These are phyloP conservation scores for Mythimna loreyi DNA, from an alignment of 2,888 invertebrate species.

Conservation along the genomic window DNA sequence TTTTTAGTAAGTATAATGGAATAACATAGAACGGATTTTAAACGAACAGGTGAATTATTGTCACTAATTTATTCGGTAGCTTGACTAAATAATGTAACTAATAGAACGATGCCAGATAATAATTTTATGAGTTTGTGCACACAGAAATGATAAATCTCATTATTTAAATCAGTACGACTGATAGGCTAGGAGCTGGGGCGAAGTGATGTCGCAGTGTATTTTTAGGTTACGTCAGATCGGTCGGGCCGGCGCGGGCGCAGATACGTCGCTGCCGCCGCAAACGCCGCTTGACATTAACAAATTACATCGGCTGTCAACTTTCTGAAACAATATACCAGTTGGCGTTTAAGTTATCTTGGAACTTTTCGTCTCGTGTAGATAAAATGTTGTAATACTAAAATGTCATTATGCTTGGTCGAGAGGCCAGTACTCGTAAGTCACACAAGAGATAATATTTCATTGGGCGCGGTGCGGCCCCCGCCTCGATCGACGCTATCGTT, in stretches of 20 bases:
- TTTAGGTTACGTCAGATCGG: constrained; percentile 82
- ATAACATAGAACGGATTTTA: constrained; percentile 74
- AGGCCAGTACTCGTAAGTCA: constrained; percentile 84
- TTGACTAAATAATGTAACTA: constrained; percentile 78
- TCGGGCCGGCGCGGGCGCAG: constrained; percentile 68
- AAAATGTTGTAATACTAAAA: constrained; percentile 90
- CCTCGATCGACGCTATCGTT: constrained; percentile 78
- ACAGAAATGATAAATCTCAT: constrained; percentile 83
- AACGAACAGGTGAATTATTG: constrained; percentile 81
- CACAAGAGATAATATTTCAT: constrained; percentile 85
- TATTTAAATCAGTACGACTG: constrained; percentile 82
- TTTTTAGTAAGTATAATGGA: constrained; percentile 76
- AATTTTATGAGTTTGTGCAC: constrained; percentile 76
- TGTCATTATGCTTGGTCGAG: constrained; percentile 87
- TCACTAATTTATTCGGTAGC: constrained; percentile 80
- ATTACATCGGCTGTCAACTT: constrained; percentile 88
- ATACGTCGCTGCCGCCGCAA: constrained; percentile 72
- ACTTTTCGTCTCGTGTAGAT: constrained; percentile 89
- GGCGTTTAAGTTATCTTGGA: constrained; percentile 89
- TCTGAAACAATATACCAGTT: constrained; percentile 90
- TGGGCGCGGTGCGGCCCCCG: constrained; percentile 75
- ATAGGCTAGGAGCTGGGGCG: constrained; percentile 74
- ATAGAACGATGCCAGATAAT: constrained; percentile 82
- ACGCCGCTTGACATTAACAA: constrained; percentile 87
- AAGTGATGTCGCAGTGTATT: constrained; percentile 75